These are phyloP conservation scores for Galendromus occidentalis DNA, from an alignment of 1,140 invertebrate genomes.

Conservation along the genomic window DNA sequence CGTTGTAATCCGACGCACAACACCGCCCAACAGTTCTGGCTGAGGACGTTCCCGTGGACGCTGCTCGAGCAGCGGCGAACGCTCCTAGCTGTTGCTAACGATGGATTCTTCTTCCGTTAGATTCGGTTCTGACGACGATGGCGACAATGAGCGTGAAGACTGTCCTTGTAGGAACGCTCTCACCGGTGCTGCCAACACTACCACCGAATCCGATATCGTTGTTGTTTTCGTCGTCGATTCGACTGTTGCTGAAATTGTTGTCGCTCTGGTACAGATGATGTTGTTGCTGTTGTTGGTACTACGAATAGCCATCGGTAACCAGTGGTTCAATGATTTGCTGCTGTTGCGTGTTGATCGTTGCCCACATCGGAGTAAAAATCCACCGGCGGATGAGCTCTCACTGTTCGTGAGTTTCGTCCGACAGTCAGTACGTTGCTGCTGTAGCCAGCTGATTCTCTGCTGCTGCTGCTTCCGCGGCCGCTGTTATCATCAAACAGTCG, in stretches of 20 bases:
- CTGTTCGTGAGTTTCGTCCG: not conserved
- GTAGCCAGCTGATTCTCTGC: not conserved
- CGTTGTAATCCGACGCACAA: no score
- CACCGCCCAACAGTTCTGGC: no score
- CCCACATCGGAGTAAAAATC: not conserved
- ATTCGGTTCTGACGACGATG: not conserved
- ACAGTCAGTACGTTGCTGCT: not conserved
- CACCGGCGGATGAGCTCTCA: not conserved
- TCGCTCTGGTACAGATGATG: not conserved
- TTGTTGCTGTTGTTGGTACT: not conserved
- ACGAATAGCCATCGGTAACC: slow-evolving; percentile 2
- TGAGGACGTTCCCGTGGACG: no score
- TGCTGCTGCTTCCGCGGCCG: not conserved
- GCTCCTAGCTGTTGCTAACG: no score
- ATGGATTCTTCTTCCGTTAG: no score
- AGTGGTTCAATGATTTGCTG: not conserved
- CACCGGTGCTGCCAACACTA: not conserved
- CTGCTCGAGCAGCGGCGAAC: no score
- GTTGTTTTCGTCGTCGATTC: not conserved
- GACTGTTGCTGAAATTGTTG: not conserved
- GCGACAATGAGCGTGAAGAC: not conserved
- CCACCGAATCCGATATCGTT: not conserved
- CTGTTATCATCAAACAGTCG: not conserved
- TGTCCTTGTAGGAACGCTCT: not conserved
- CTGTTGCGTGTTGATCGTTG: not conserved